These are phyloP conservation scores for Dasyprocta punctata DNA, from an alignment of 2,113 vertebrate genomes.

Conservation along the genomic window DNA sequence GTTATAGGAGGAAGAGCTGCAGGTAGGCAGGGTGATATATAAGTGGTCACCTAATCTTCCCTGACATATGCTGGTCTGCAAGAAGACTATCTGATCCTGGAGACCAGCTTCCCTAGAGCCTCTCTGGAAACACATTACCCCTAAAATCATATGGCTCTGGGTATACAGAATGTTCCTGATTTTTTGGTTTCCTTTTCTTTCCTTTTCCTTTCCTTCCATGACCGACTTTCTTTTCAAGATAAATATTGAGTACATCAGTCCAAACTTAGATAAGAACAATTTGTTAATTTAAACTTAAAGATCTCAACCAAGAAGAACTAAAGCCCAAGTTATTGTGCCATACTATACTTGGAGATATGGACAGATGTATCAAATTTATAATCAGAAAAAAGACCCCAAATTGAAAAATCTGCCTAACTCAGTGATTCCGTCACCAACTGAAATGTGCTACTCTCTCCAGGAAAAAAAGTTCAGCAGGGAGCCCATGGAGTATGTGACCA, in stretches of 20 bases:
- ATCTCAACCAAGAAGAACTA: not conserved
- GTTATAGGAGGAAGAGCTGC: not conserved
- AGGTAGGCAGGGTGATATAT: not conserved
- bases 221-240: not conserved
- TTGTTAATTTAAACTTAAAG: slow-evolving; percentile 60
- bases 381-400: slow-evolving; percentile 9
- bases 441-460: not conserved
- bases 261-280: slow-evolving; percentile 21
- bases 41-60: not conserved
- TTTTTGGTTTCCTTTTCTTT: not conserved
- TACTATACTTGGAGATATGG: slow-evolving; percentile 14
- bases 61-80: not conserved
- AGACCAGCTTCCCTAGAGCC: not conserved
- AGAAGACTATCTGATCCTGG: not conserved
- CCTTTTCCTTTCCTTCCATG: not conserved
- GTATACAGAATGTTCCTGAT: not conserved
- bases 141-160: not conserved
- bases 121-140: not conserved
- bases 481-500: not conserved
- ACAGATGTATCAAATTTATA: not conserved
- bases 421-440: not conserved
- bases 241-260: slow-evolving; percentile 15
- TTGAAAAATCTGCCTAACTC: not conserved
- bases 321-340: not conserved
- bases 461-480: not conserved